Percentiles rank a stretch among this genome's conserved stretches.
Conservation (phyloP, 2,888 invertebrate species). For the Arrhopalites spinosus region DNA sequence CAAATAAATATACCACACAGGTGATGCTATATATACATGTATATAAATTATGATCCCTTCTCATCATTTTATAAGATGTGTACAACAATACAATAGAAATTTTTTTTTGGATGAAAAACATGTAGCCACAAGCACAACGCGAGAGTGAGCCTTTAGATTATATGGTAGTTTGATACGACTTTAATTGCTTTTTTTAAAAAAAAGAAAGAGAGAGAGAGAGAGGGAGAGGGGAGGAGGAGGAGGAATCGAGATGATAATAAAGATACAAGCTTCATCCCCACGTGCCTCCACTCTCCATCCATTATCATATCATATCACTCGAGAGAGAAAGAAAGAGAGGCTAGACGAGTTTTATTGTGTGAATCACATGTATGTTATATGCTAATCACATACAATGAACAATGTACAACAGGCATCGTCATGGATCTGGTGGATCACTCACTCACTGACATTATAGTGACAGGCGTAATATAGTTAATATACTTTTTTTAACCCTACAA, state of each 20-base stretch:
- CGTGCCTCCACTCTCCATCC: constrained; percentile 28
- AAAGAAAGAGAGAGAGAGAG: constrained; percentile 24
- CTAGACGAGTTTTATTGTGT: too few relatives aligned
- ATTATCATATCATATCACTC: neutral
- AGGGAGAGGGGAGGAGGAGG: constrained; percentile 27
- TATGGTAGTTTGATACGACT: constrained; percentile 41
- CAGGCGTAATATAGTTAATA: neutral
- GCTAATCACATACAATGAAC: neutral
- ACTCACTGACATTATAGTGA: neutral
- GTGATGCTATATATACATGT: too few relatives aligned
- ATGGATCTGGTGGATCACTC: neutral
- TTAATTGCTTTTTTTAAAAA: constrained; percentile 34
- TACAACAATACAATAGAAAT: too few relatives aligned
- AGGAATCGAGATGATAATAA: constrained; percentile 25
- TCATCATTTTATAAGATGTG: too few relatives aligned
- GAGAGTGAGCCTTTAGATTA: too few relatives aligned
- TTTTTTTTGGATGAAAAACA: too few relatives aligned
- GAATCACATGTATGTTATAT: neutral
- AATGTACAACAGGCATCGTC: neutral
- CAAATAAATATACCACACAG: too few relatives aligned
- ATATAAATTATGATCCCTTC: too few relatives aligned
- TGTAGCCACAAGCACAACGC: neutral
- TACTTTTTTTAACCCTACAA: too few relatives aligned
- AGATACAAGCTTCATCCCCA: constrained; percentile 29
- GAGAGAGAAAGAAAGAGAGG: too few relatives aligned